Base-by-base conservation (phyloP, 2,888 invertebrate species). In the Theretra japonica region DNA sequence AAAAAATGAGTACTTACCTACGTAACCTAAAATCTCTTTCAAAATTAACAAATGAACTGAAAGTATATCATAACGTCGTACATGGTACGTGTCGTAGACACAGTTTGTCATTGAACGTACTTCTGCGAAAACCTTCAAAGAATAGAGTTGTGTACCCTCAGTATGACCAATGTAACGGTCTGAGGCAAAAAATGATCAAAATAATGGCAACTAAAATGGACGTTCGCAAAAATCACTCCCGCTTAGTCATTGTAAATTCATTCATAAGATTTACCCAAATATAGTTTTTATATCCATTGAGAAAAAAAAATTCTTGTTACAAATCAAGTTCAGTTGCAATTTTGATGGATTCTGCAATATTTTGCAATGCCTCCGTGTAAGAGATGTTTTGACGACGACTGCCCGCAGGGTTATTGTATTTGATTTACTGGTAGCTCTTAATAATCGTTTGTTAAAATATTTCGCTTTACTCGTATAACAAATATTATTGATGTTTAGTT, bases 301-400 rank as follows among this genome's bases (percentile, higher is more conserved):
- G 23, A 23, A 23, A 41, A 23, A 65, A 23, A 65, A 48, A 23
- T 48, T 65, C 48, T 65, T 41, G 11, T 3, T 48, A 65, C 65
- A 41, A 65, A 48, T 65, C 65, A 23, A 23, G 41, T 48, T 48
- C 7, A 48, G 21, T 65, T 21, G 15, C 33, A 48, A 17, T 17
- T 30, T 19, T 65, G 65, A 65, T 65, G 23, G 6, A 65, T 65
- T 48, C 48, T 15, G n/a, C 62, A n/a, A 15, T 15, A 11, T 62
- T 62, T 62, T 15, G 65, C 65, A 65, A 48, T 48, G 33, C 17
- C 53, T 53, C 19, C 62, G 21, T 33, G 62, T 59, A n/a, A 48
- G n/a, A 21, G 74, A 85, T 90, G 82, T 91, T 91, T 82, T 89
- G 90, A 90, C 84, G 82, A 83, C 65, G 87, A 83, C 84, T 86